Evolutionary conservation across 2,797 vertebrate genomes (phyloP).

Genomic region (Tadarida brasiliensis): DNA sequence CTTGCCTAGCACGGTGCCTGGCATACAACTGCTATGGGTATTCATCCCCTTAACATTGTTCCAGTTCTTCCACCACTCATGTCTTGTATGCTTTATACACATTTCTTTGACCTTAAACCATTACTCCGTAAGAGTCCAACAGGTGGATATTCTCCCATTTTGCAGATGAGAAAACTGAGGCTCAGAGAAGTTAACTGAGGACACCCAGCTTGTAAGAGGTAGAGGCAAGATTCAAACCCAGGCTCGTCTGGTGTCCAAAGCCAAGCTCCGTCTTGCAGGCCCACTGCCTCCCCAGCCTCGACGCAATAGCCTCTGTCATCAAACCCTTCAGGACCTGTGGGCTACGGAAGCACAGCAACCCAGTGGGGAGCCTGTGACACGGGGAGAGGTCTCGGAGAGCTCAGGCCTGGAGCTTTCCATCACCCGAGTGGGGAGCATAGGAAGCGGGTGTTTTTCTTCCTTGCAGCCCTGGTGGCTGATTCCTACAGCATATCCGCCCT

Average conservation of each 20-base stretch:
- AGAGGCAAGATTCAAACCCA: neutral
- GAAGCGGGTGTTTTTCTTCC: slow-evolving; percentile 81
- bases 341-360: neutral
- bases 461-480: slow-evolving; percentile 45
- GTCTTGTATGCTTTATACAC: neutral
- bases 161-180: neutral
- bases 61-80: neutral
- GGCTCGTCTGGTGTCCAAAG: neutral
- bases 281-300: neutral
- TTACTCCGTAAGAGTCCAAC: neutral
- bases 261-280: neutral
- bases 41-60: neutral
- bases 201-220: neutral
- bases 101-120: neutral
- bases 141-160: neutral
- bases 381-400: neutral
- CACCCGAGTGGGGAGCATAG: slow-evolving; percentile 7
- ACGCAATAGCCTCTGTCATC: neutral
- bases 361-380: neutral
- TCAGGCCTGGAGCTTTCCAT: slow-evolving; percentile 38
- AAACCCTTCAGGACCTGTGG: neutral
- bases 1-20: neutral
- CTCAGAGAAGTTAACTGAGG: neutral
- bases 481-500: slow-evolving; percentile 72
- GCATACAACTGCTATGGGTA: neutral